These are phyloP conservation scores for Pristionchus mayeri DNA, from an alignment of 2,888 invertebrate genomes.

Conservation along the genomic window DNA sequence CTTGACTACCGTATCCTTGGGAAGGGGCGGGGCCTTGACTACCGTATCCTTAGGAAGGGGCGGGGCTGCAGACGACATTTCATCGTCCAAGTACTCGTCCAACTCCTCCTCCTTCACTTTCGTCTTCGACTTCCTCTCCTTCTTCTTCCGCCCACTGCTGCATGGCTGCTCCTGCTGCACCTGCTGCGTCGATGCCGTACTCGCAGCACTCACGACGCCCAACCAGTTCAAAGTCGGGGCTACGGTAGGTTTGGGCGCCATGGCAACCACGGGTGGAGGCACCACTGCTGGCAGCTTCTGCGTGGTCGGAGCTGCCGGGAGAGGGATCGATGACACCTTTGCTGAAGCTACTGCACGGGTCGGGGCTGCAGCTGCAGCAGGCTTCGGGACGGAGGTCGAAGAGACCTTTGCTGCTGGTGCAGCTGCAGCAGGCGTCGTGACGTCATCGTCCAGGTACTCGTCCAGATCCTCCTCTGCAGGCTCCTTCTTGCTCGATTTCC, in stretches of 20 bases:
- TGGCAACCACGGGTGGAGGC: neutral
- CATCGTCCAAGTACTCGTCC: slow-evolving; percentile 41
- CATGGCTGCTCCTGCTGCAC: neutral
- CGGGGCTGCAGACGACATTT: neutral
- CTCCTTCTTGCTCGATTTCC: too few species aligned
- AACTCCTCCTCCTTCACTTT: slow-evolving; percentile 25
- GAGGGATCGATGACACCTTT: neutral
- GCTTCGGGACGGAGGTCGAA: neutral
- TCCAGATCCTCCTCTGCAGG: neutral
- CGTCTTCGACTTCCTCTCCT: neutral
- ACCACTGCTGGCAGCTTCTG: neutral
- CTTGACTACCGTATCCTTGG: neutral
- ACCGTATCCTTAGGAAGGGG: slow-evolving; percentile 10
- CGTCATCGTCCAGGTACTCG: neutral
- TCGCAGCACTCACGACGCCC: too few species aligned
- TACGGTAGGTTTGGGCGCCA: neutral
- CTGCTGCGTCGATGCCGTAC: neutral
- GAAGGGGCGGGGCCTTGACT: neutral
- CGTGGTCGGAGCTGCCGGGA: neutral
- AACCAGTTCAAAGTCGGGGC: too few species aligned
- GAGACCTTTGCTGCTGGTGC: neutral
- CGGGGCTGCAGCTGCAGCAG: neutral
- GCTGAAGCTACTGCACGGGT: neutral
- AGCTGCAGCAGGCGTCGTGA: neutral
- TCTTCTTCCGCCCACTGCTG: slow-evolving; percentile 28